These are phyloP conservation scores for Manis crassicaudata DNA, from an alignment of 2,797 vertebrate genomes.

Conservation along the genomic window DNA sequence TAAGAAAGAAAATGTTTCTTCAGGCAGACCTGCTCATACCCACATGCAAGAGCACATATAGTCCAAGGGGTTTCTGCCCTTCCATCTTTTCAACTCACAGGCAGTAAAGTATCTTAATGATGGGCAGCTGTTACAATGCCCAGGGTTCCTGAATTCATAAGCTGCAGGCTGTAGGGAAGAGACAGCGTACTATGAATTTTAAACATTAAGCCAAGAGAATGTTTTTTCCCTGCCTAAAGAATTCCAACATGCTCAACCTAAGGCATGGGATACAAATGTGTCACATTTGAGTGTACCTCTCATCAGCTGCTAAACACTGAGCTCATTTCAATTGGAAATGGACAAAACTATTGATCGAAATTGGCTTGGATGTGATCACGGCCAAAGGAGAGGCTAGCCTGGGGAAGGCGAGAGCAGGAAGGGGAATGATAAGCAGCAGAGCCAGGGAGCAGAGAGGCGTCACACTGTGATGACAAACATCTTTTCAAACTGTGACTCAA, in stretches of 20 bases:
- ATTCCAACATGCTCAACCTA: neutral
- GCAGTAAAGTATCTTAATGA: neutral
- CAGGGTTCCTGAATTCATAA: neutral
- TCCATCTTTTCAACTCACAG: neutral
- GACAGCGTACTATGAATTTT: neutral
- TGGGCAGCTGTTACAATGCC: neutral
- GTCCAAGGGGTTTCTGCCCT: neutral
- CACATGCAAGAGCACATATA: neutral
- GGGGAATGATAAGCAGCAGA: neutral
- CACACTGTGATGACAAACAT: slow-evolving; percentile 54
- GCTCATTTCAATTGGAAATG: slow-evolving; percentile 32
- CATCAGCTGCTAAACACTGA: neutral
- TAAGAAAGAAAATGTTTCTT: neutral
- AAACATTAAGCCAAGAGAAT: neutral
- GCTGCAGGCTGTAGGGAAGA: neutral
- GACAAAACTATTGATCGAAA: slow-evolving; percentile 11
- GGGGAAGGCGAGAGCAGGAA: neutral
- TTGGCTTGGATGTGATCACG: neutral
- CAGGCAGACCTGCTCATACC: neutral
- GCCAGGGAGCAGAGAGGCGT: slow-evolving; percentile 22
- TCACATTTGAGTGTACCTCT: neutral
- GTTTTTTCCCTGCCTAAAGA: neutral
- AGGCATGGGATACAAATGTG: neutral
- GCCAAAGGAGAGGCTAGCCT: neutral
- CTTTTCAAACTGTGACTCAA: slow-evolving; percentile 56